phyloP scores from a whole-genome alignment of 2,113 vertebrate species.

The Rhinichthys klamathensis region DNA sequence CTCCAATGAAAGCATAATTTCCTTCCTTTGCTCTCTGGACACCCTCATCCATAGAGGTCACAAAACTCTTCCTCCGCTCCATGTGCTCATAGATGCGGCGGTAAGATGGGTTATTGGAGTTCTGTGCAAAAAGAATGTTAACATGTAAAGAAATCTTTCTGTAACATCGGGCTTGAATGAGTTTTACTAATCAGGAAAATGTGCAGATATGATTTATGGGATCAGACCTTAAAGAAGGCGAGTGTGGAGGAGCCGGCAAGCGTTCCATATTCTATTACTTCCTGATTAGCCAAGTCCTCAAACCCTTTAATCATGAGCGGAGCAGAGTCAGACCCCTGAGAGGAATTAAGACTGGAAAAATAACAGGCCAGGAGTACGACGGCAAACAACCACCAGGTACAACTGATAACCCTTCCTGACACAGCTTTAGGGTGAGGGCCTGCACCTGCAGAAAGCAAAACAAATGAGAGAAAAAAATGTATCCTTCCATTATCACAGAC shows the following conservation, averaged over 20 bases:
- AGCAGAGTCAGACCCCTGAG: slow-evolving; percentile 70
- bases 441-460: slow-evolving; percentile 71
- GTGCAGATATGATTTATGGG: not conserved
- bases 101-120: slow-evolving; percentile 84
- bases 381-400: slow-evolving; percentile 87
- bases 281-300: slow-evolving; percentile 86
- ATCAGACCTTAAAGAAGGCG: slow-evolving; percentile 83
- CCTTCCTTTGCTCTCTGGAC: slow-evolving; percentile 78
- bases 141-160: too few species aligned
- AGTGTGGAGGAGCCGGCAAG: slow-evolving; percentile 83
- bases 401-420: slow-evolving; percentile 79
- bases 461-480: not conserved
- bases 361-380: slow-evolving; percentile 83
- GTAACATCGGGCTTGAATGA: not conserved
- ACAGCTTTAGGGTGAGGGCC: slow-evolving; percentile 82
- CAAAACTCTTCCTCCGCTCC: slow-evolving; percentile 82
- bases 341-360: slow-evolving; percentile 81
- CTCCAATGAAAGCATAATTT: slow-evolving; percentile 86
- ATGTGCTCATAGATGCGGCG: slow-evolving; percentile 87
- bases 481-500: not conserved
- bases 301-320: slow-evolving; percentile 81
- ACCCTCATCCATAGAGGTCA: slow-evolving; percentile 83
- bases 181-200: not conserved
- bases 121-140: slow-evolving; percentile 66
- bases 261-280: slow-evolving; percentile 83